Percentiles rank a stretch among this genome's conserved stretches.
Evolutionary conservation across 1,140 invertebrate genomes (phyloP).

Genomic region (Dendroctonus valens): DNA sequence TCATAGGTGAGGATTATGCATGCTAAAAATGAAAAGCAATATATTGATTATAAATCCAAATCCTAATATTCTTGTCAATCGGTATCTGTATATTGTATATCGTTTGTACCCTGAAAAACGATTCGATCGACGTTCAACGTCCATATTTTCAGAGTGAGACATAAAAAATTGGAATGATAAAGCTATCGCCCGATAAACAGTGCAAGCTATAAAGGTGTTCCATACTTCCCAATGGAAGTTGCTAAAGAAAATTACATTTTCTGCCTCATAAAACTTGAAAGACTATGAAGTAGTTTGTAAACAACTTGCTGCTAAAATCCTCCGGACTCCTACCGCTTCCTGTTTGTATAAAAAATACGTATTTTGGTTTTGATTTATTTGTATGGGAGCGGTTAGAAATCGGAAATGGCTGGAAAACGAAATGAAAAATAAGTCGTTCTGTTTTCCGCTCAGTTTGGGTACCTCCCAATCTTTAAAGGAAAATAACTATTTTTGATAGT

Average conservation of each 20-base stretch:
- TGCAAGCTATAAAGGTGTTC: slow-evolving; percentile 34
- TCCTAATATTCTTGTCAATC: too few relatives aligned
- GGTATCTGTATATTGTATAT: too few relatives aligned
- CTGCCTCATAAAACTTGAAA: slow-evolving; percentile 41
- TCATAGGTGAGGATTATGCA: too few relatives aligned
- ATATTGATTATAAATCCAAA: too few relatives aligned
- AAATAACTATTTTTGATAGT: slow-evolving; percentile 9
- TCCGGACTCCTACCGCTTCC: slow-evolving; percentile 7
- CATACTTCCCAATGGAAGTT: slow-evolving; percentile 36
- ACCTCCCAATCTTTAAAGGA: slow-evolving; percentile 9
- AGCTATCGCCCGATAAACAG: slow-evolving; percentile 25
- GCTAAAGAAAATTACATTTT: slow-evolving; percentile 41
- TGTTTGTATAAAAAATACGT: slow-evolving; percentile 25
- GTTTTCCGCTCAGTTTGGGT: slow-evolving; percentile 15
- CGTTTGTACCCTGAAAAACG: too few relatives aligned
- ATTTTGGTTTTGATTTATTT: slow-evolving; percentile 29
- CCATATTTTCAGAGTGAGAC: too few relatives aligned
- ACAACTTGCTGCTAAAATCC: slow-evolving; percentile 21
- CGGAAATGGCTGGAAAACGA: slow-evolving; percentile 17
- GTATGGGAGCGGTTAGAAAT: slow-evolving; percentile 21
- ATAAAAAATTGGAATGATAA: background rate
- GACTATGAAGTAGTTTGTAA: slow-evolving; percentile 30
- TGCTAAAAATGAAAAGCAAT: too few relatives aligned
- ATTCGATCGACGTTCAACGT: too few relatives aligned
- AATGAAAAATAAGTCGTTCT: slow-evolving; percentile 21